phyloP scores from a whole-genome alignment of 2,797 vertebrate species.

The Acridotheres tristis region DNA sequence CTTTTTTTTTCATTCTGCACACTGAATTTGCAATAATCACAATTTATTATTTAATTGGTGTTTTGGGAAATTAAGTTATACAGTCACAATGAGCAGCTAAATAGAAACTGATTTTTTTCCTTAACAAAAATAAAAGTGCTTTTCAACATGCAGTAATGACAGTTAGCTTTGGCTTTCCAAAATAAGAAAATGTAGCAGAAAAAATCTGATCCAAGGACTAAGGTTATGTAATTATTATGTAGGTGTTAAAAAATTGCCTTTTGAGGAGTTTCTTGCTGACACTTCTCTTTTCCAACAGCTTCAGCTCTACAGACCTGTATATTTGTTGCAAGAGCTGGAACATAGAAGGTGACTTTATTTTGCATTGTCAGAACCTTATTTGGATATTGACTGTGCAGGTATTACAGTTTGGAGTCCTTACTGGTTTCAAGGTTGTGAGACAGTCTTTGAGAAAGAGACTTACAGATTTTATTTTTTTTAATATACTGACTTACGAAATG shows the following conservation, averaged over 20 bases:
- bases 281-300: not conserved
- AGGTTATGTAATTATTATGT: not conserved
- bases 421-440: not conserved
- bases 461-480: not conserved
- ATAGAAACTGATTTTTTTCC: not conserved
- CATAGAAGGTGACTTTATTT: not conserved
- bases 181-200: not conserved
- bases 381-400: not conserved
- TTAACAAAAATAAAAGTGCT: not conserved
- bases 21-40: not conserved
- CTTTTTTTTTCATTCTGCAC: not conserved
- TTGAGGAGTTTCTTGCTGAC: not conserved
- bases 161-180: not conserved
- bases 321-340: not conserved
- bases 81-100: not conserved
- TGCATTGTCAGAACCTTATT: not conserved
- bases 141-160: not conserved
- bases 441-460: not conserved
- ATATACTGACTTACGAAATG: not conserved
- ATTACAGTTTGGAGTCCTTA: not conserved
- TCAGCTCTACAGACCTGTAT: not conserved
- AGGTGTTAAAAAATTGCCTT: not conserved
- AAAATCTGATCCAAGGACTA: not conserved
- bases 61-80: not conserved
- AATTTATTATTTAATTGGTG: not conserved